Conservation (phyloP, 2,797 vertebrate genomes). For the Natrix natrix region DNA sequence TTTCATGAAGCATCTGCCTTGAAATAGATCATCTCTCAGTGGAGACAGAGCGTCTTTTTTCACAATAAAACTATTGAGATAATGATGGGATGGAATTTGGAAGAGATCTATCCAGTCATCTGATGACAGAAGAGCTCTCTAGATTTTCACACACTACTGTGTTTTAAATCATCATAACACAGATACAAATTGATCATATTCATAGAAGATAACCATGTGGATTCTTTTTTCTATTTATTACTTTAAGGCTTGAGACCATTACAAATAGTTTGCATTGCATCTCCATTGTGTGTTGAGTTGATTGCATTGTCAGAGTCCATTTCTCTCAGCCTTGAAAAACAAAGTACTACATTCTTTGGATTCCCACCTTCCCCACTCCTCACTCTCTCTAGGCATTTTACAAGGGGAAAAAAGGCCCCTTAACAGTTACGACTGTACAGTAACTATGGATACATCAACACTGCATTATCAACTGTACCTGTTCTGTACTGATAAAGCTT, state of each 20-base stretch:
- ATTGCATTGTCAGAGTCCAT: constrained; percentile 35
- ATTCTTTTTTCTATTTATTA: constrained; percentile 32
- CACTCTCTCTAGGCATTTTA: constrained; percentile 1
- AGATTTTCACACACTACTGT: constrained; percentile 47
- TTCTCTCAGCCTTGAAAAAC: constrained; percentile 3
- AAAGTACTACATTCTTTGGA: background rate
- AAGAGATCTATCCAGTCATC: constrained; percentile 20
- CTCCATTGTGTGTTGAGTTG: constrained; percentile 33
- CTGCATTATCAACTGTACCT: background rate
- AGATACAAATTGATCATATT: constrained; percentile 52
- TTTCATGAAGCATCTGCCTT: constrained; percentile 33
- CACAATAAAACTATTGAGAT: constrained; percentile 24
- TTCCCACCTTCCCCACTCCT: background rate
- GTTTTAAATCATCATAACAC: constrained; percentile 60
- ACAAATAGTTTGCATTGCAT: constrained; percentile 56
- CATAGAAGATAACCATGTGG: constrained; percentile 45
- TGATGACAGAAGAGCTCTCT: constrained; percentile 29
- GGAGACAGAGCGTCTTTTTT: constrained; percentile 48
- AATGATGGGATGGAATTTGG: background rate
- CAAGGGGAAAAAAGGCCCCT: background rate
- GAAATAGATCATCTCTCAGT: constrained; percentile 41
- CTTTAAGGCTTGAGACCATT: constrained; percentile 37
- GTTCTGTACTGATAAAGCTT: background rate
- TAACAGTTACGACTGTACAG: constrained; percentile 23
- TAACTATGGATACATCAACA: background rate